Conservation (phyloP, 2,797 vertebrate genomes). For the Kryptolebias ocellatus region DNA sequence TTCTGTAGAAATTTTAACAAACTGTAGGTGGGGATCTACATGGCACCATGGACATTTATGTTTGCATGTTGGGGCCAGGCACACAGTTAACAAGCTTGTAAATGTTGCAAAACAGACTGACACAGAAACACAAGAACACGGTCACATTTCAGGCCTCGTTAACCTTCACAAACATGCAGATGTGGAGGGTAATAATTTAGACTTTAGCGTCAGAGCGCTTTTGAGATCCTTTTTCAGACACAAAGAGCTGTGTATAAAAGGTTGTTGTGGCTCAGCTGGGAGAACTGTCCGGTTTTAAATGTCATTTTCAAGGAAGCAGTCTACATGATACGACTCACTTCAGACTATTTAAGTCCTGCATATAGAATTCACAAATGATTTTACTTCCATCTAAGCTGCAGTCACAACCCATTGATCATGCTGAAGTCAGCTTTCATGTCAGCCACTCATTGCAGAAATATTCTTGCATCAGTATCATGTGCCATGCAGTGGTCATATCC, state of each 20-base stretch:
- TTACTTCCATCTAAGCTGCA: constrained; percentile 14
- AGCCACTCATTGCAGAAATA: constrained; percentile 49
- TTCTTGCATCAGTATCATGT: constrained; percentile 47
- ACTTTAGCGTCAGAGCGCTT: background rate
- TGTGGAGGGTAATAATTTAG: constrained; percentile 2
- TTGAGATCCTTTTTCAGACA: constrained; percentile 2
- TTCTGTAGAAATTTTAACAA: background rate
- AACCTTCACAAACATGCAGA: constrained; percentile 4
- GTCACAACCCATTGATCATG: constrained; percentile 40
- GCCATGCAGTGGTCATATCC: constrained; percentile 27
- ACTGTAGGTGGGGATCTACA: background rate
- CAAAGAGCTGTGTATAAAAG: constrained; percentile 1
- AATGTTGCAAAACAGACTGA: background rate
- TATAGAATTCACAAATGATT: constrained; percentile 28
- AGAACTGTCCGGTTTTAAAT: background rate
- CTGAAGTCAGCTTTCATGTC: constrained; percentile 62
- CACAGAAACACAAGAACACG: background rate
- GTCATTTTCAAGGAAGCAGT: background rate
- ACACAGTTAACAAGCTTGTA: background rate
- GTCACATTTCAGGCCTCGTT: constrained; percentile 13
- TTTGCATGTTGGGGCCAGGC: background rate
- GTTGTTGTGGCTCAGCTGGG: background rate
- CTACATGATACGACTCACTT: background rate
- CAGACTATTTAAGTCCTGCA: constrained; percentile 12
- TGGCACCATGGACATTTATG: background rate